Evolutionary conservation across 2,888 invertebrate genomes (phyloP).

Genomic region (Lasioglossum villosulum): DNA sequence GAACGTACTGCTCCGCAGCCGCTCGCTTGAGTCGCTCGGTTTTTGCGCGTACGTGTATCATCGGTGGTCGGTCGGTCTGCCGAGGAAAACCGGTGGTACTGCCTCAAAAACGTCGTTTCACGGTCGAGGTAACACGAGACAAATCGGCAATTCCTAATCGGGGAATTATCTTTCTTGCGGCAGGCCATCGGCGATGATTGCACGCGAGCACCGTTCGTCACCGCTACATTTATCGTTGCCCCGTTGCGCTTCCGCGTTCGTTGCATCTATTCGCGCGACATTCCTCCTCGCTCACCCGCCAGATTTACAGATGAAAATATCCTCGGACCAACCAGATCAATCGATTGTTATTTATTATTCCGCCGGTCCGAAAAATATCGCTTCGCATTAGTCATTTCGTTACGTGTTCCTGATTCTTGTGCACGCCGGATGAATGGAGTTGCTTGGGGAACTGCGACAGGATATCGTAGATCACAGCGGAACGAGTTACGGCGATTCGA

Average conservation of each 20-base stretch:
- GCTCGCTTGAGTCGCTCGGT: neutral
- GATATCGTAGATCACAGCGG: neutral
- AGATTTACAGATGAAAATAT: neutral
- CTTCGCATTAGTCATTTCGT: neutral
- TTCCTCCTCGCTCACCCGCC: neutral
- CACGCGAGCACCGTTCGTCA: conserved; percentile 48
- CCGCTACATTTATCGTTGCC: conserved; percentile 24
- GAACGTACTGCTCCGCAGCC: neutral
- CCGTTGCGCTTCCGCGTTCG: conserved; percentile 51
- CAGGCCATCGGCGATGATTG: conserved; percentile 26
- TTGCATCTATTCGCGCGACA: neutral
- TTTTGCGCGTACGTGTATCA: conserved; percentile 39
- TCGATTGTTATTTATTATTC: conserved; percentile 10
- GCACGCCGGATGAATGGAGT: neutral
- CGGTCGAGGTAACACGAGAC: conserved; percentile 55
- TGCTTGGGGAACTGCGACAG: neutral
- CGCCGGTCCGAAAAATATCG: neutral
- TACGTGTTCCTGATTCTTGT: neutral
- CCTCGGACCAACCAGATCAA: neutral
- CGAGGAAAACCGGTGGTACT: conserved; percentile 30
- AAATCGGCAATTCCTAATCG: conserved; percentile 65
- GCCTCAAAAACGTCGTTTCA: conserved; percentile 60
- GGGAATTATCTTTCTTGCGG: conserved; percentile 50
- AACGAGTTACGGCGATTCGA: neutral
- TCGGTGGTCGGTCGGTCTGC: neutral